These are phyloP conservation scores for Raja brachyura DNA, from an alignment of 2,113 vertebrate genomes.

Conservation along the genomic window DNA sequence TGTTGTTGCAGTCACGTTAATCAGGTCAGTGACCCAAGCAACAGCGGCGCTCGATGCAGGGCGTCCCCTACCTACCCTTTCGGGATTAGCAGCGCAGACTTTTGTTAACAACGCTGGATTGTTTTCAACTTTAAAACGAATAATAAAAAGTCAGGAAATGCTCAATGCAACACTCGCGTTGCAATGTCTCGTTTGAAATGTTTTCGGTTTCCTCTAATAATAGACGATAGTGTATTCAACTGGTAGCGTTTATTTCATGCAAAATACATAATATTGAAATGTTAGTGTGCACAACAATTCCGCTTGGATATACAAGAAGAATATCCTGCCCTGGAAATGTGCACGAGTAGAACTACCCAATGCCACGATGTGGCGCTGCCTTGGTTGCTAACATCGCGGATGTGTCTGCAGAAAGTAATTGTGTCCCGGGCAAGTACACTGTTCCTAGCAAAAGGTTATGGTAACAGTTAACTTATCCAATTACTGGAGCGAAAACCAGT, in stretches of 20 bases:
- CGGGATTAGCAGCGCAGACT: not conserved
- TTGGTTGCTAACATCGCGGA: not conserved
- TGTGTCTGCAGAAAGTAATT: not conserved
- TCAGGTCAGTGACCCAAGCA: not conserved
- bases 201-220: not conserved
- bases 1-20: not conserved
- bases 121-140: not conserved
- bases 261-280: not conserved
- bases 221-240: no score
- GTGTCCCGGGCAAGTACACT: not conserved
- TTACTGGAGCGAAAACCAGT: no score
- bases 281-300: not conserved
- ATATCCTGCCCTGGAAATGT: not conserved
- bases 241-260: no score
- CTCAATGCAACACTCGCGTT: not conserved
- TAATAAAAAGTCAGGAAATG: not conserved
- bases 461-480: not conserved
- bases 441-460: not conserved
- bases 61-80: not conserved
- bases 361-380: constrained; percentile 1
- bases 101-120: no score
- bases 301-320: not conserved
- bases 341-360: not conserved
- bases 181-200: not conserved
- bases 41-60: not conserved